Percentiles rank a stretch among this genome's conserved stretches.
Conservation (phyloP, 2,113 vertebrate genomes). For the Ophthalmolycus amberensis region DNA sequence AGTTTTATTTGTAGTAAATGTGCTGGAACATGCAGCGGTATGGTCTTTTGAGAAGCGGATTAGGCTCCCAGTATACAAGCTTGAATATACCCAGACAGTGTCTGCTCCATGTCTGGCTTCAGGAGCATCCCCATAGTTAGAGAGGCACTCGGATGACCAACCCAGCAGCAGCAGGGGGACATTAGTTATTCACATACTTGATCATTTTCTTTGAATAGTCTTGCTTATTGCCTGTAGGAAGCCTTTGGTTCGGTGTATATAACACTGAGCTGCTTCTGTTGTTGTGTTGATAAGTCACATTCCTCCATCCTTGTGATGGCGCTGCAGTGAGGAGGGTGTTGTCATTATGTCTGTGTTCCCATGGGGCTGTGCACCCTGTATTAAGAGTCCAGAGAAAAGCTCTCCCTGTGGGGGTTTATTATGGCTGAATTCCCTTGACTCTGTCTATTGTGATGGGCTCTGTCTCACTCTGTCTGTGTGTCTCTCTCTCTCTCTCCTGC, state of each 20-base stretch:
- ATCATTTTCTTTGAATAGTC: conserved; percentile 25
- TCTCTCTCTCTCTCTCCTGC: conserved; percentile 33
- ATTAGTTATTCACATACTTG: conserved; percentile 21
- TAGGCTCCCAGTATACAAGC: conserved; percentile 29
- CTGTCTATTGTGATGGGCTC: conserved; percentile 64
- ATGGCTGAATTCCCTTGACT: conserved; percentile 56
- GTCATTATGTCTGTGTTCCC: conserved; percentile 58
- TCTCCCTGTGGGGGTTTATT: conserved; percentile 61
- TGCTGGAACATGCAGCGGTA: conserved; percentile 10
- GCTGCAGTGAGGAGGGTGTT: conserved; percentile 35
- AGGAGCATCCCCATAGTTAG: conserved; percentile 75
- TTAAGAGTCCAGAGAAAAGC: conserved; percentile 50
- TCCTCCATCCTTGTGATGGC: conserved; percentile 56
- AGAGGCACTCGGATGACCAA: conserved; percentile 14
- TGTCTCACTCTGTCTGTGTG: conserved; percentile 33
- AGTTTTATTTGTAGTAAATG: background rate
- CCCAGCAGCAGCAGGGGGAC: conserved; percentile 30
- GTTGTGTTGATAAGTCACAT: conserved; percentile 47
- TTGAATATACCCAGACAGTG: conserved; percentile 51
- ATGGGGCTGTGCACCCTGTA: conserved; percentile 33
- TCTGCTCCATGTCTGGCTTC: conserved; percentile 69
- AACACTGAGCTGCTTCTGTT: conserved; percentile 18
- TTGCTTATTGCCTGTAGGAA: background rate
- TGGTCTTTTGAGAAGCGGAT: conserved; percentile 40
- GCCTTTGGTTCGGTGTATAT: background rate